Base-by-base conservation (phyloP, 2,797 vertebrate genomes). In the Megalops cyprinoides region DNA sequence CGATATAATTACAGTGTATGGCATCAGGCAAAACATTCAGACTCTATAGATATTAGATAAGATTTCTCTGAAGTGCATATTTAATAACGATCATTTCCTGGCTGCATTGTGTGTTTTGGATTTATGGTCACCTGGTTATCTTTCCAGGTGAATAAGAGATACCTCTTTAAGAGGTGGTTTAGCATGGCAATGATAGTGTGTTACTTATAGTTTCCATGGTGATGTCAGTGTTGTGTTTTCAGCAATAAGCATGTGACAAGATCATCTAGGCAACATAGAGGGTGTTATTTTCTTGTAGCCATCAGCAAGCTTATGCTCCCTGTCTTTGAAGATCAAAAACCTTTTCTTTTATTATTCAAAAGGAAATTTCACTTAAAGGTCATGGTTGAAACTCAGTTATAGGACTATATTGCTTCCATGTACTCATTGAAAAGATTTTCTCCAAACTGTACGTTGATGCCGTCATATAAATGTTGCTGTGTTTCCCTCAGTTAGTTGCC, bases 401-500 rank as follows among this genome's bases (percentile, higher is more conserved):
- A 53, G 51, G 15, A 18, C 15, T 42, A 23, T n/a, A n/a, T n/a
- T n/a, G n/a, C n/a, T n/a, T n/a, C n/a, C n/a, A n/a, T n/a, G n/a
- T n/a, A n/a, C n/a, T n/a, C n/a, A n/a, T n/a, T n/a, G n/a, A n/a
- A n/a, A n/a, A n/a, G n/a, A n/a, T n/a, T n/a, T n/a, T n/a, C n/a
- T n/a, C n/a, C n/a, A n/a, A n/a, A n/a, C n/a, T n/a, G n/a, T n/a
- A n/a, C n/a, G 53, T 71, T 46, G 51, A 71, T 9, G 14, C 65
- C 56, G n/a, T 34, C 34, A 56, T 79, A 34, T 42, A 60, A 48
- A 73, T 73, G 28, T 53, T 28, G n/a, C 51, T 34, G 46, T 46
- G 75, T n/a, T 74, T 46, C 79, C 42, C 37, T 56, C 28, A 25
- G 58, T 60, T 34, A 44, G 48, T 55, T 42, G 60, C 73, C 25